These are phyloP conservation scores for Melopsittacus undulatus DNA, from an alignment of 2,797 vertebrate species.

Conservation along the genomic window DNA sequence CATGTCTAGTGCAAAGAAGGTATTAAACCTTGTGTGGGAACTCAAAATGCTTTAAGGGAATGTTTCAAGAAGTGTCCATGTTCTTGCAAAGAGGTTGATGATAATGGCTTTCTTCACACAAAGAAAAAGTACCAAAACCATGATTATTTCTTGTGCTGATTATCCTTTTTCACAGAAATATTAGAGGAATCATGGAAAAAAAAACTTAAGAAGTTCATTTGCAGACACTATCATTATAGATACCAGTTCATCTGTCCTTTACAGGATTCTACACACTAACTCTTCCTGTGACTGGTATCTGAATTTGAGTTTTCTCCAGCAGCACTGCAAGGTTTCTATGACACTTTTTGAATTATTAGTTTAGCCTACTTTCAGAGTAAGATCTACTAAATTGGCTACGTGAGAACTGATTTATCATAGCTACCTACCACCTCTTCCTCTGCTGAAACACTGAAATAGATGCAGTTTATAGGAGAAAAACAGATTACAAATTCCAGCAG, in stretches of 20 bases:
- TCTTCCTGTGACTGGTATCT: background rate
- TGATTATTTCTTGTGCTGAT: background rate
- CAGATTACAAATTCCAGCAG: background rate
- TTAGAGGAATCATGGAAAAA: background rate
- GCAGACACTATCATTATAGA: background rate
- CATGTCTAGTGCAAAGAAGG: background rate
- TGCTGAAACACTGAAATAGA: background rate
- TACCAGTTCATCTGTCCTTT: background rate
- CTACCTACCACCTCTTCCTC: background rate
- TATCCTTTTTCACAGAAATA: background rate
- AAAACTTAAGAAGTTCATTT: background rate
- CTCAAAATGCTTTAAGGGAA: background rate
- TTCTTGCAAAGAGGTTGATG: background rate
- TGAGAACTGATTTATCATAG: background rate
- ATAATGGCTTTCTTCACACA: background rate
- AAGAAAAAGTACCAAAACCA: background rate
- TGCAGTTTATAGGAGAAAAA: background rate
- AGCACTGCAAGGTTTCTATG: background rate
- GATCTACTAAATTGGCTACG: background rate
- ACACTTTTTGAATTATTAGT: background rate
- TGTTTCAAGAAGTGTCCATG: background rate
- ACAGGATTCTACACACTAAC: background rate
- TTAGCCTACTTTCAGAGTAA: background rate
- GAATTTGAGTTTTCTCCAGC: background rate
- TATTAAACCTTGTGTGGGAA: background rate